A percentile compares a stretch with the other conserved stretches of the same genome.
phyloP scores from a whole-genome alignment of 2,888 invertebrate genomes.

The Pyralis farinalis region DNA sequence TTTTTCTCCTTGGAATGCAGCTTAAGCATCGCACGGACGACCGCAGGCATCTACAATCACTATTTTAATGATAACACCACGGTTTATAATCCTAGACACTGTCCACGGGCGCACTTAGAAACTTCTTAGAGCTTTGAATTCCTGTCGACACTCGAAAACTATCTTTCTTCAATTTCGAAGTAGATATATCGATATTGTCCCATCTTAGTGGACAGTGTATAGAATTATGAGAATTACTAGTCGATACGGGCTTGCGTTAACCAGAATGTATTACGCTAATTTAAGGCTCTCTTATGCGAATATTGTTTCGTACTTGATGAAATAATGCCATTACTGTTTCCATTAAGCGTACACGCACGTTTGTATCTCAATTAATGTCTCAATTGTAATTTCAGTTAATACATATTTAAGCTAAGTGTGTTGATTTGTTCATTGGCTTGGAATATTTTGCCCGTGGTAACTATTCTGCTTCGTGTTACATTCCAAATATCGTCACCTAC shows the following conservation, averaged over 20 bases:
- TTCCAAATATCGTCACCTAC: conserved; percentile 22
- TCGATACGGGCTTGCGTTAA: conserved; percentile 43
- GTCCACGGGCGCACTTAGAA: conserved; percentile 18
- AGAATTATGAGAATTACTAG: conserved; percentile 36
- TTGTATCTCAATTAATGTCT: too few relatives aligned
- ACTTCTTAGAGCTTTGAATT: background rate
- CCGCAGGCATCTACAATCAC: conserved; percentile 39
- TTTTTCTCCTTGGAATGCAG: conserved; percentile 67
- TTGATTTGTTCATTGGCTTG: too few relatives aligned
- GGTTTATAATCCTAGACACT: conserved; percentile 35
- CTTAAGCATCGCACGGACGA: conserved; percentile 63
- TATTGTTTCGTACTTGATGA: conserved; percentile 48
- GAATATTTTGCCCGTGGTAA: too few relatives aligned
- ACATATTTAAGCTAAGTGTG: too few relatives aligned
- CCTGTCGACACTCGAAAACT: background rate
- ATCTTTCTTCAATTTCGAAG: background rate
- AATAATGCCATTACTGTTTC: conserved; percentile 53
- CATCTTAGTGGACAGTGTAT: conserved; percentile 31
- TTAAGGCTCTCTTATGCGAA: conserved; percentile 33
- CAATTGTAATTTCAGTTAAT: too few relatives aligned
- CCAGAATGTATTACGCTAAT: conserved; percentile 39
- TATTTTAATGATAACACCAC: conserved; percentile 29
- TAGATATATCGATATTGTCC: too few relatives aligned
- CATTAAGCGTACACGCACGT: conserved; percentile 39
- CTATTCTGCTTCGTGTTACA: too few relatives aligned